These are phyloP conservation scores for Craterocephalus amniculus DNA, from an alignment of 2,797 vertebrate species.

Conservation along the genomic window DNA sequence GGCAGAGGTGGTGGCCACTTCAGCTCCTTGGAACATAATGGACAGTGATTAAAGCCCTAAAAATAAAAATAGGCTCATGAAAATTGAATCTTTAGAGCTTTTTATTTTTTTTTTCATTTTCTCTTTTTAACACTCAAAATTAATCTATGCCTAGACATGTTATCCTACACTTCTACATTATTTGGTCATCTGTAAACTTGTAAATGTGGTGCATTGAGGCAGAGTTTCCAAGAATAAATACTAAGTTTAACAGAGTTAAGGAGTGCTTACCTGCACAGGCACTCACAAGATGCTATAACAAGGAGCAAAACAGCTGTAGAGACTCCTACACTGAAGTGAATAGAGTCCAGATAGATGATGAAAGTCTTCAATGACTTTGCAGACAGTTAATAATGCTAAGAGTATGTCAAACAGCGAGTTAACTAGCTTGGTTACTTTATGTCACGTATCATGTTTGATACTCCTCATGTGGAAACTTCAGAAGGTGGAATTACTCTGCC, in stretches of 20 bases:
- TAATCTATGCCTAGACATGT: too few relatives aligned
- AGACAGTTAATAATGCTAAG: not conserved
- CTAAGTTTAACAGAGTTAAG: not conserved
- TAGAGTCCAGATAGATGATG: not conserved
- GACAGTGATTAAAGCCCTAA: conserved; percentile 1
- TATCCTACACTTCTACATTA: too few relatives aligned
- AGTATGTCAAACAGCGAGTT: not conserved
- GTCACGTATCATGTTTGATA: not conserved
- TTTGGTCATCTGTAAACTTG: too few relatives aligned
- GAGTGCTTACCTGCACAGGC: not conserved
- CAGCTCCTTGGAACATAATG: conserved; percentile 72
- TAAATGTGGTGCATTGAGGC: not conserved
- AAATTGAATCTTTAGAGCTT: not conserved
- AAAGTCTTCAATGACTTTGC: not conserved
- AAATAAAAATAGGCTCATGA: not conserved
- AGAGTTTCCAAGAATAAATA: not conserved
- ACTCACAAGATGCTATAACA: not conserved
- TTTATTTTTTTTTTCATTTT: not conserved
- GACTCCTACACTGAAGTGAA: too few relatives aligned
- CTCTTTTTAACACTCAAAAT: too few relatives aligned
- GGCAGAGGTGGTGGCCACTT: conserved; percentile 92
- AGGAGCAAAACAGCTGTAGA: not conserved
- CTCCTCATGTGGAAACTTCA: not conserved
- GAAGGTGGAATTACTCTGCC: not conserved
- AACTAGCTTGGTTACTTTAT: not conserved